Percentiles rank a stretch among this genome's conserved stretches.
phyloP scores from a whole-genome alignment of 2,113 vertebrate genomes.

The Phylloscopus trochiloides region DNA sequence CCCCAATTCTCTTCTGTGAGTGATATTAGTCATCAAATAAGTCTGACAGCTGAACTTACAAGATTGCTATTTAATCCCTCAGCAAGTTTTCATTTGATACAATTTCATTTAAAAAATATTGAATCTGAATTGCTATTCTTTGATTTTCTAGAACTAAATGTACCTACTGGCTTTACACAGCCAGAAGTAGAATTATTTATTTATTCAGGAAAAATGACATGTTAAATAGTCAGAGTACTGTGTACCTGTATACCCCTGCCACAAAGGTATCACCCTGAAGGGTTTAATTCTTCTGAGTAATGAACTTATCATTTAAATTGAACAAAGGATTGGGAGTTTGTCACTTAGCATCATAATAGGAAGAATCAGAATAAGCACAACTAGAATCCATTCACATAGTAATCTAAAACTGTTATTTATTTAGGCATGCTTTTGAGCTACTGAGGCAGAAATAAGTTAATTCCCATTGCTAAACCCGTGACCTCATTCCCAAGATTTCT shows the following conservation, averaged over 20 bases:
- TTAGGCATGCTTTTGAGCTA: background rate
- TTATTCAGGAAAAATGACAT: background rate
- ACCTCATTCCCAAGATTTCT: background rate
- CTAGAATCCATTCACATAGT: background rate
- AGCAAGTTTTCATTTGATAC: background rate
- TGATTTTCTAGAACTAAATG: background rate
- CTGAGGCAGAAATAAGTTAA: background rate
- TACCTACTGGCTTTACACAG: background rate
- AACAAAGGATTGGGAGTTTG: background rate
- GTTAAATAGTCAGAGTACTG: background rate
- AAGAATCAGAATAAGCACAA: background rate
- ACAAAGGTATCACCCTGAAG: background rate
- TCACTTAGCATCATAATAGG: rapidly evolving
- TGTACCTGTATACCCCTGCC: background rate
- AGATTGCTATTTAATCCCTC: background rate
- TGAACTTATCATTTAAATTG: background rate
- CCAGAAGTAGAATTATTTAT: background rate
- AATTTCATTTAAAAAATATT: background rate
- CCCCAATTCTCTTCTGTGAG: background rate
- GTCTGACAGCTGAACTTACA: background rate
- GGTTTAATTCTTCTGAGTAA: background rate
- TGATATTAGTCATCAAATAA: background rate
- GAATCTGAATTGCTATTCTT: background rate
- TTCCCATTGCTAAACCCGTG: background rate
- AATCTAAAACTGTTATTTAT: background rate